phyloP scores from a whole-genome alignment of 2,113 vertebrate species.

The Macaca fascicularis region DNA sequence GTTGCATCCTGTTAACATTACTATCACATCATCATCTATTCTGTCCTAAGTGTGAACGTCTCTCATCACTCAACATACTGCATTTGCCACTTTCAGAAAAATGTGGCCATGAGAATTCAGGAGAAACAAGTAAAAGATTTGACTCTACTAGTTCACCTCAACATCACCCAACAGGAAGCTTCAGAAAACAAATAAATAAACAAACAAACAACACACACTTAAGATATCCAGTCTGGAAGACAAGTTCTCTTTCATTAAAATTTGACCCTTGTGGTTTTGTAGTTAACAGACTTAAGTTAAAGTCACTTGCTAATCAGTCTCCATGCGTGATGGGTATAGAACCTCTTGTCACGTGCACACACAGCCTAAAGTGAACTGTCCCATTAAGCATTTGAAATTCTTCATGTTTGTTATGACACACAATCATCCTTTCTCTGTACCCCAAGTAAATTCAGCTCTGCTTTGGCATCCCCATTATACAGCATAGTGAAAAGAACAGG shows the following conservation, averaged over 20 bases:
- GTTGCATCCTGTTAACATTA: slow-evolving; percentile 67
- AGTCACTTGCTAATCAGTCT: not conserved
- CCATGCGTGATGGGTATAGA: not conserved
- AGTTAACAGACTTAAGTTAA: not conserved
- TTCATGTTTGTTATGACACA: not conserved
- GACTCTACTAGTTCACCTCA: slow-evolving; percentile 4
- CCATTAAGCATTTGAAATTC: not conserved
- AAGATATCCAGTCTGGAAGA: not conserved
- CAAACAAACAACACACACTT: not conserved
- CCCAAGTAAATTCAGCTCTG: not conserved
- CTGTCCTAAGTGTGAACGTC: slow-evolving; percentile 58
- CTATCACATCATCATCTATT: slow-evolving; percentile 67
- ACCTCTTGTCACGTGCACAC: accelerated
- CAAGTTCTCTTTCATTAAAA: not conserved
- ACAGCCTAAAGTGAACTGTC: not conserved
- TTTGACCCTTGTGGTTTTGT: not conserved
- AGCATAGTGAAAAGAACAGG: not conserved
- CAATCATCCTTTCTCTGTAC: not conserved
- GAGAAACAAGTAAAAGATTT: slow-evolving; percentile 45
- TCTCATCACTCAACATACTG: slow-evolving; percentile 59
- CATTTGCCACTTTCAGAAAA: slow-evolving; percentile 64
- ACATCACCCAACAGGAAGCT: not conserved
- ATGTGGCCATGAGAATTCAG: slow-evolving; percentile 29
- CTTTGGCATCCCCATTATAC: not conserved
- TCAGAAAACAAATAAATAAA: not conserved